These are phyloP conservation scores for Nothoprocta perdicaria DNA, from an alignment of 2,113 vertebrate species.

Conservation along the genomic window DNA sequence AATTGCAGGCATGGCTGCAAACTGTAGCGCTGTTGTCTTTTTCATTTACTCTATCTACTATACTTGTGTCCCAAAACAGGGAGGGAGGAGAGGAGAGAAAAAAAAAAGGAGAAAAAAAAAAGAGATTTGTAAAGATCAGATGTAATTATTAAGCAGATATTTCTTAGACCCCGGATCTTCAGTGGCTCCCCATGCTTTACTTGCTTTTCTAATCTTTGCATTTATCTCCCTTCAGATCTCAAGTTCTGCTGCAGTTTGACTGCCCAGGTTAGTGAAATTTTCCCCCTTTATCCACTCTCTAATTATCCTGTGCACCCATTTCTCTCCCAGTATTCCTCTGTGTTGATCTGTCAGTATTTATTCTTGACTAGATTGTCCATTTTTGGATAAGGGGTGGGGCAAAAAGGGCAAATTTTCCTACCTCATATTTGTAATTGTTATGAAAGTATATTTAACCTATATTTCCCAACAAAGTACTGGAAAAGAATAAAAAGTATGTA, in stretches of 20 bases:
- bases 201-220: constrained; percentile 80
- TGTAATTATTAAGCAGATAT: constrained; percentile 7
- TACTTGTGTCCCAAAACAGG: neutral
- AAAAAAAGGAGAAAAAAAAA: neutral
- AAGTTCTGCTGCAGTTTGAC: constrained; percentile 80
- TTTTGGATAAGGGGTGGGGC: neutral
- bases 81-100: too few relatives aligned
- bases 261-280: constrained; percentile 78
- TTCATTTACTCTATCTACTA: neutral
- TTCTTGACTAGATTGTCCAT: neutral
- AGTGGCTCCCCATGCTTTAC: constrained; percentile 58
- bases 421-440: neutral
- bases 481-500: neutral
- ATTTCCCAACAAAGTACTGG: neutral
- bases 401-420: neutral
- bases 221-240: constrained; percentile 84
- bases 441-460: neutral
- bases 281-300: constrained; percentile 54
- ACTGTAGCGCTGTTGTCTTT: neutral
- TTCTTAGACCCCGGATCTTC: constrained; percentile 29
- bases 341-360: constrained; percentile 41
- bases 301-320: constrained; percentile 8
- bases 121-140: constrained; percentile 1
- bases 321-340: constrained; percentile 32
- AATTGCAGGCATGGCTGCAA: neutral